Percentiles rank a stretch among this genome's conserved stretches.
These are phyloP conservation scores for Lerista edwardsae DNA, from an alignment of 2,797 vertebrate genomes.

Conservation along the genomic window DNA sequence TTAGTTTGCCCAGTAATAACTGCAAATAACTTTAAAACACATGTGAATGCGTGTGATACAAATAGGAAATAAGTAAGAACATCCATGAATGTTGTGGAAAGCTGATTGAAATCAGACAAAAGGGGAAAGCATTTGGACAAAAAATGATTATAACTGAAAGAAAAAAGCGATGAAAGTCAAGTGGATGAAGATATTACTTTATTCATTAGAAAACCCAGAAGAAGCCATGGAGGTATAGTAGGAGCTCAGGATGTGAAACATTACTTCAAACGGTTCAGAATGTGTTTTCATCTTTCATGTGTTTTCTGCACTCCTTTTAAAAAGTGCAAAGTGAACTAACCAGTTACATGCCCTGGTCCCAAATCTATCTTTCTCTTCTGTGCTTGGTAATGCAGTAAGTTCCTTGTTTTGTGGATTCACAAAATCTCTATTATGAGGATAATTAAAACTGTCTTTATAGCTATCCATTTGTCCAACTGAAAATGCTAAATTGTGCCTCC, in stretches of 20 bases:
- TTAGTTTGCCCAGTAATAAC: no score
- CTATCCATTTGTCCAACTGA: not conserved
- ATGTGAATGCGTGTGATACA: no score
- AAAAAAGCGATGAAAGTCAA: no score
- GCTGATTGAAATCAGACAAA: no score
- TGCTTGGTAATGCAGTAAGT: not conserved
- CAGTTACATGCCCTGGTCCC: not conserved
- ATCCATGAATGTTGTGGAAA: no score
- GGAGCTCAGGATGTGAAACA: not conserved
- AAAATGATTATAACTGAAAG: no score
- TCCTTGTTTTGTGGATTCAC: not conserved
- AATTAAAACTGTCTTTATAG: not conserved
- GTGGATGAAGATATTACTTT: no score
- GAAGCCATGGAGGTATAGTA: not conserved
- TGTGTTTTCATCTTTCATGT: not conserved
- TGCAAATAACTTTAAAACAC: no score
- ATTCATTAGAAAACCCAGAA: not conserved
- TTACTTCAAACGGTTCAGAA: not conserved
- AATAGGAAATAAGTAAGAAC: no score
- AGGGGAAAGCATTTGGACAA: no score
- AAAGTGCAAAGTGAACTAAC: not conserved
- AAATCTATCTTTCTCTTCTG: not conserved
- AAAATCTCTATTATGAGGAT: no score
- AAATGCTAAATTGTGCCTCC: not conserved
- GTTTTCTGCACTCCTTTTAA: not conserved